These are phyloP conservation scores for Galaxias olidus DNA, from an alignment of 2,797 vertebrate genomes.

Conservation along the genomic window DNA sequence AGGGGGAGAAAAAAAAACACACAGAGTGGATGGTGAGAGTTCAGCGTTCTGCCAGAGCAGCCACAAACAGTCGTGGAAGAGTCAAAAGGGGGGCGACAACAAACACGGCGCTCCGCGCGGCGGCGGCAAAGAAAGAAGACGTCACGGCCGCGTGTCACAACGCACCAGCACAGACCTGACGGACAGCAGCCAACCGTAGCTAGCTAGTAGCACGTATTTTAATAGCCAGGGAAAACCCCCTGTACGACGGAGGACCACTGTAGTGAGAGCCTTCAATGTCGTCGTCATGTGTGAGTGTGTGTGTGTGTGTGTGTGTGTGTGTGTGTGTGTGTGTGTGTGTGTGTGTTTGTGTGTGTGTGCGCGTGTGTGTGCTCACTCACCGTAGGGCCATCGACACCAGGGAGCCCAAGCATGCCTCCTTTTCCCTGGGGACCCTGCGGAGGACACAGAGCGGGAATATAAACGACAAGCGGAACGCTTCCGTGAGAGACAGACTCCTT, in stretches of 20 bases:
- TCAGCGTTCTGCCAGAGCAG: background rate
- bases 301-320: slow-evolving; percentile 5
- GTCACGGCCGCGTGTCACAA: no score
- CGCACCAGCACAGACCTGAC: no score
- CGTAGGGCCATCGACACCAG: slow-evolving; percentile 85
- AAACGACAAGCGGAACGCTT: slow-evolving; percentile 13
- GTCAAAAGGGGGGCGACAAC: no score
- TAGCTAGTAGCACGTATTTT: no score
- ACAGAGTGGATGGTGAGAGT: no score
- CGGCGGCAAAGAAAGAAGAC: no score
- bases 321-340: slow-evolving; percentile 3
- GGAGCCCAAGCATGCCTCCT: slow-evolving; percentile 80
- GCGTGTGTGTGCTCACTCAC: slow-evolving; percentile 74
- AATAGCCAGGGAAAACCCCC: no score
- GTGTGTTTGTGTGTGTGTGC: background rate
- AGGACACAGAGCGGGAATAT: slow-evolving; percentile 34
- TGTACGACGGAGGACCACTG: no score
- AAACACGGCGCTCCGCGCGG: no score
- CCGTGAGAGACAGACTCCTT: background rate
- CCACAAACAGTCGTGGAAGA: background rate
- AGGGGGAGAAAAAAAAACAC: background rate
- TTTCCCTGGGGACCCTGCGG: slow-evolving; percentile 86
- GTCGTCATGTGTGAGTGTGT: slow-evolving; percentile 10
- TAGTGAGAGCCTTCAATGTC: background rate
- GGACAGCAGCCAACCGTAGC: no score